Conservation (phyloP, 2,113 vertebrate genomes). For the Emydocephalus ijimae region DNA sequence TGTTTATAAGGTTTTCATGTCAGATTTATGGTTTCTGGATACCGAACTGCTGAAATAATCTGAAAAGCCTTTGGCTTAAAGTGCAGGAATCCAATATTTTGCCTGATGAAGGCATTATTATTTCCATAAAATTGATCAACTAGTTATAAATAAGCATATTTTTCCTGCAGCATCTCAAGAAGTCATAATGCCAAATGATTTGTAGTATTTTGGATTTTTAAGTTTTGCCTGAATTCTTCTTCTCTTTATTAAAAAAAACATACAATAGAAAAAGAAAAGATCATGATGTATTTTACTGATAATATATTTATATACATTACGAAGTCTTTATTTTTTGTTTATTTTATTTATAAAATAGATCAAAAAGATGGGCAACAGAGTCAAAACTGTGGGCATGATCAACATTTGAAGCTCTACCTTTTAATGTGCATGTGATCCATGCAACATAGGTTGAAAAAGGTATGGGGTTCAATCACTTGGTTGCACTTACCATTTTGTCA, state of each 20-base stretch:
- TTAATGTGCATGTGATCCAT: not conserved
- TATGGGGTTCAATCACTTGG: not conserved
- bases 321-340: not conserved
- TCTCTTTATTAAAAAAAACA: not conserved
- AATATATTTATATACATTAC: not conserved
- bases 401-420: not conserved
- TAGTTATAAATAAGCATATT: constrained; percentile 44
- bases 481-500: not conserved
- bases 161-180: not conserved
- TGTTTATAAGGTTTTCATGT: constrained; percentile 30
- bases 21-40: constrained; percentile 58
- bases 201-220: constrained; percentile 18
- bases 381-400: not conserved
- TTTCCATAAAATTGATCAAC: constrained; percentile 50
- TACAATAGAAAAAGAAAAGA: not conserved
- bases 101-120: constrained; percentile 52
- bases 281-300: not conserved
- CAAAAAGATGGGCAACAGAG: not conserved
- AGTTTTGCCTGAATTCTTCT: constrained; percentile 1
- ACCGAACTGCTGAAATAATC: constrained; percentile 49
- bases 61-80: constrained; percentile 52
- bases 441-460: not conserved
- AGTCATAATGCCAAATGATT: constrained; percentile 12
- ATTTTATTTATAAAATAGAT: constrained; percentile 18
- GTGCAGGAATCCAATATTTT: constrained; percentile 44